These are phyloP conservation scores for Papilio machaon DNA, from an alignment of 1,140 invertebrate species.

Conservation along the genomic window DNA sequence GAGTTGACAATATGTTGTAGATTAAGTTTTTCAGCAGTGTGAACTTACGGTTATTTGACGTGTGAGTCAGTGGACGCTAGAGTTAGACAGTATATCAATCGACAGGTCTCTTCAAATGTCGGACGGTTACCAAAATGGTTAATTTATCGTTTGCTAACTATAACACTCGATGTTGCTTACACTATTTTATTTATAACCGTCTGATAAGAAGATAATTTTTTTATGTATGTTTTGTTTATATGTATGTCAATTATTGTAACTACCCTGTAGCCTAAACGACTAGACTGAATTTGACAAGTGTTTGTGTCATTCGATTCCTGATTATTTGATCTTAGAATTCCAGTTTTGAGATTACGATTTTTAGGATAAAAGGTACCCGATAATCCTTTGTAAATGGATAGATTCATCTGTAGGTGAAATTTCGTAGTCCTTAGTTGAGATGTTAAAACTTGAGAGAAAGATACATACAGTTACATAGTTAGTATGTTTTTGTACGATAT, in stretches of 20 bases:
- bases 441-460: background rate
- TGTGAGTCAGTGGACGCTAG: background rate
- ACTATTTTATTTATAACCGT: background rate
- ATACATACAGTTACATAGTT: background rate
- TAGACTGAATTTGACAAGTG: too few species aligned
- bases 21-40: too few species aligned
- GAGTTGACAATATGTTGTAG: too few species aligned
- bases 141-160: background rate
- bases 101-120: background rate
- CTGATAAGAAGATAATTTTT: too few species aligned
- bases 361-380: background rate
- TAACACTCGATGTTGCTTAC: background rate
- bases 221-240: too few species aligned
- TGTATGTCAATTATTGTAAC: too few species aligned
- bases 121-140: background rate
- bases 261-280: too few species aligned
- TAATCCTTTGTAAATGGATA: background rate
- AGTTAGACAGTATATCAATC: conserved; percentile 4
- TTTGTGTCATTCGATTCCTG: too few species aligned
- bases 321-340: too few species aligned
- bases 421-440: background rate
- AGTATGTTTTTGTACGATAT: background rate
- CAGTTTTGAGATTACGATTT: too few species aligned
- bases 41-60: background rate
- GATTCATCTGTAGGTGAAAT: too few species aligned